phyloP scores from a whole-genome alignment of 35 echinoderm and acorn worm species.

The Strongylocentrotus purpuratus region DNA sequence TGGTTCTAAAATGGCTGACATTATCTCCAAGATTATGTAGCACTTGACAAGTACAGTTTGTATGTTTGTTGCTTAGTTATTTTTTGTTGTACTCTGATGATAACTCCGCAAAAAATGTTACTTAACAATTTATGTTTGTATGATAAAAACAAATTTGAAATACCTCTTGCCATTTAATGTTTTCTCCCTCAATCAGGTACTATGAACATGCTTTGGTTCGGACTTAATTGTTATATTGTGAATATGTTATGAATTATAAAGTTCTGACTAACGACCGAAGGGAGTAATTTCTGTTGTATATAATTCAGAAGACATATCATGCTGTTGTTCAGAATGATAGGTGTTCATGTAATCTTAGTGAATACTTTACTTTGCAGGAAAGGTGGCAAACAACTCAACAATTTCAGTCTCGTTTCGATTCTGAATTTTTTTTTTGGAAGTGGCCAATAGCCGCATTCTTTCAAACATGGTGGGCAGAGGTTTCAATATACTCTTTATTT shows the following conservation, averaged over 20 bases:
- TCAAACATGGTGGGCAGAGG: neutral
- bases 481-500: neutral
- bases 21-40: neutral
- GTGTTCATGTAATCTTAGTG: neutral
- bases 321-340: constrained; percentile 16
- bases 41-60: neutral
- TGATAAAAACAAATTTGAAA: neutral
- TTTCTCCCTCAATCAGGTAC: constrained; percentile 24
- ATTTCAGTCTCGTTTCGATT: neutral
- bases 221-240: neutral
- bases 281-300: neutral
- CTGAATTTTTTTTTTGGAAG: neutral
- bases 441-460: neutral
- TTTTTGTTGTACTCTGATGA: neutral
- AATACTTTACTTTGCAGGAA: neutral
- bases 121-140: constrained; percentile 17
- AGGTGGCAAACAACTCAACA: neutral
- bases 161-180: constrained; percentile 42
- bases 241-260: neutral
- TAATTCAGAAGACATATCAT: neutral
- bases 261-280: neutral
- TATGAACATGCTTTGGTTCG: neutral
- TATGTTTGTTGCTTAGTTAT: neutral
- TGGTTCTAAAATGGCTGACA: neutral
- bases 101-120: constrained; percentile 1